Evolutionary conservation across 2,888 invertebrate genomes (phyloP).

Genomic region (Scaptodrosophila latifasciaeformis): DNA sequence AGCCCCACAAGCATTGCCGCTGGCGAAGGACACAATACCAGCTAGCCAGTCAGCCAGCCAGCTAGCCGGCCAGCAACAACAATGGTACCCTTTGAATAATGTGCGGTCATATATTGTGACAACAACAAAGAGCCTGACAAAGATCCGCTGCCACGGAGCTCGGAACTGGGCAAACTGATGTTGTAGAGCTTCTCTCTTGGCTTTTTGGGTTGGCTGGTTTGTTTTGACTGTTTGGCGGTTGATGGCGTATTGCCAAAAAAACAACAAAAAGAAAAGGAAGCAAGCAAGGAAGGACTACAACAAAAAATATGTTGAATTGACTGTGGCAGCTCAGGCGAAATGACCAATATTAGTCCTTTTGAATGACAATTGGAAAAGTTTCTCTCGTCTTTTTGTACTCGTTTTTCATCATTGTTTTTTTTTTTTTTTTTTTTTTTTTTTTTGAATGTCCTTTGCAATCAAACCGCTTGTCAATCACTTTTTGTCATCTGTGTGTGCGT

Average conservation of each 20-base stretch:
- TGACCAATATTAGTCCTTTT: conserved; percentile 26
- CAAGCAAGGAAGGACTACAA: neutral
- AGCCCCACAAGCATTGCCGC: too few relatives aligned
- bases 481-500: neutral
- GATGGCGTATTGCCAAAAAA: conserved; percentile 23
- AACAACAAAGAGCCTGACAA: too few relatives aligned
- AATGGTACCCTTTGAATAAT: conserved; percentile 53
- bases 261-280: conserved; percentile 10
- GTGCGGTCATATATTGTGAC: conserved; percentile 54
- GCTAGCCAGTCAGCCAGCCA: too few relatives aligned
- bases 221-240: too few relatives aligned
- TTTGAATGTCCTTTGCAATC: conserved; percentile 38
- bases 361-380: conserved; percentile 24
- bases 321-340: too few relatives aligned
- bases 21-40: too few relatives aligned
- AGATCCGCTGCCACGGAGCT: too few relatives aligned
- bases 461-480: conserved; percentile 54
- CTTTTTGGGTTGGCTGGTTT: conserved; percentile 7
- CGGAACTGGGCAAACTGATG: too few relatives aligned
- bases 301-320: conserved; percentile 16
- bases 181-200: conserved; percentile 10
- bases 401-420: too few relatives aligned
- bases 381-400: conserved; percentile 5
- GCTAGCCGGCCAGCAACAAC: conserved; percentile 5
- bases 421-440: too few relatives aligned